Base-by-base conservation (phyloP, 2,888 invertebrate genomes). In the Leptura quadrifasciata region DNA sequence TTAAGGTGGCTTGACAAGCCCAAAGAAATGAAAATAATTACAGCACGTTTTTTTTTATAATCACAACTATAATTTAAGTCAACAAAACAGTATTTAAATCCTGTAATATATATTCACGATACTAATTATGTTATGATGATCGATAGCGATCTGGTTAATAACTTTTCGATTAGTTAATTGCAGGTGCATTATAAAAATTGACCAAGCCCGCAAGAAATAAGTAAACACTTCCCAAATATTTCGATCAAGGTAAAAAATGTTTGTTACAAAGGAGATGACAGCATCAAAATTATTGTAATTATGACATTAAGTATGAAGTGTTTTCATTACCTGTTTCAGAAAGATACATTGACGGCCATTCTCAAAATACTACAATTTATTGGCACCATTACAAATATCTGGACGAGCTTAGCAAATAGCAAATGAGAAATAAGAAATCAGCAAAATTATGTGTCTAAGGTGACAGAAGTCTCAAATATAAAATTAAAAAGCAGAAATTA, bases 291-390 rank as follows among this genome's bases (percentile, higher is more conserved):
- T 35, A 35, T 17, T 18, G 20, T n/a, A 24, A 65, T 54, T 65
- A 57, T 12, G 20, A 21, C 6, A 52, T 65, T n/a, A 21, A 65
- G n/a, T 18, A 18, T 4, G 9, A 20, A 57, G 8, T 39, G 21
- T 47, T 60, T 27, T 55, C 8, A 65, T 73, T 76, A 83, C 83
- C 85, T 82, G 78, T 72, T 80, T 84, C 75, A 84, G 31, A 76
- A 83, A 79, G 81, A 67, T 64, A 79, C 82, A 83, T 78, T 79
- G 79, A 83, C 78, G 77, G 81, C 83, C 85, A 84, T 85, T 82
- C 81, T 84, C 78, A 75, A 81, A 81, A 79, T 78, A 82, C 80
- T 81, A 76, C 69, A 78, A 81, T 81, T 83, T 80, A 82, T 80
- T 82, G 82, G 82, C 82, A 82, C 82, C 82, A 82, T 82, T 82